Base-by-base conservation (phyloP, 37 sponge, comb jelly and placozoan species). In the Chondrosia reniformis region DNA sequence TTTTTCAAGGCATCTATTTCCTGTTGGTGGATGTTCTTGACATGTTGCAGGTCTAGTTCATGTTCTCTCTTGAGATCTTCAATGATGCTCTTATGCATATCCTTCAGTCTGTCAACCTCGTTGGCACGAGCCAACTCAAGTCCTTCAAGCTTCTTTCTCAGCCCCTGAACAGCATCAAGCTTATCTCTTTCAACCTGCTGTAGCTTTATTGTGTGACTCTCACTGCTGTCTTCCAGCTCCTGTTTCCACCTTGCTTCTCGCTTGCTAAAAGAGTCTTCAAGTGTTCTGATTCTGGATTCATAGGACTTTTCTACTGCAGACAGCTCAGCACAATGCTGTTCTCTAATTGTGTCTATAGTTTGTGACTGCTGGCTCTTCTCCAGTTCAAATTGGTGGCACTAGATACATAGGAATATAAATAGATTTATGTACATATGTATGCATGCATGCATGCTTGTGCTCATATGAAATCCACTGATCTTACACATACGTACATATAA, bases 31-130 rank as follows among this genome's bases (percentile, higher is more conserved):
- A 85, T 28, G 7, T 74, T 78, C 64, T 80, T 33, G 76, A 85
- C n/a, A 44, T 79, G 87, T 40, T 89, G 83, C 44, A 81, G 45
- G 54, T 89, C 84, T 43, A 79, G 59, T 39, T 93, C 90, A 46
- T 93, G 86, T 40, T 89, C 84, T 34, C 79, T 78, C 49, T 83
- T 85, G 71, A 89, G 22, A 21, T 93, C 86, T n/a, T 75, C 91
- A 41, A 89, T 25, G 17, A 76, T 44, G 24, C 37, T 76, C 93
- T 65, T 66, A 72, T 88, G 89, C 3, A 44, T 58, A 31, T 88
- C 89, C n/a, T 81, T 44, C 34, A 88, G 64, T 37, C 76, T 63
- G 37, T 75, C 69, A 15, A 88, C 73, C 40, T 87, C 85, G 61
- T 63, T 87, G 19, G 64, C 65, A 45, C 85, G 79, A 45, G 30